Percentiles rank a stretch among this genome's conserved stretches.
phyloP scores from a whole-genome alignment of 2,797 vertebrate genomes.

The Enteromius thamalakanensis region DNA sequence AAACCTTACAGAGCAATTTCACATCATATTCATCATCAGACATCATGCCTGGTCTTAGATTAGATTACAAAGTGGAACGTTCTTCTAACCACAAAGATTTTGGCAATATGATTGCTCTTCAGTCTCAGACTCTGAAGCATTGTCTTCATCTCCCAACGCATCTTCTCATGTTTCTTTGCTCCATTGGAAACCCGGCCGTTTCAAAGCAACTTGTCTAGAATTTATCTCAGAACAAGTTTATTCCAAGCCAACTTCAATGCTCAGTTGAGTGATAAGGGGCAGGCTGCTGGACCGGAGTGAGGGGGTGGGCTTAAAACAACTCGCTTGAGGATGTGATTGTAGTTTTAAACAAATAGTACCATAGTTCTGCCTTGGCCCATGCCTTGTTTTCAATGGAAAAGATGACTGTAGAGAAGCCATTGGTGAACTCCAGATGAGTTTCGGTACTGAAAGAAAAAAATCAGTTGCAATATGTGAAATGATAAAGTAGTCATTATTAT shows the following conservation, averaged over 20 bases:
- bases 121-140: neutral
- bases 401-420: slow-evolving; percentile 55
- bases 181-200: slow-evolving; percentile 13
- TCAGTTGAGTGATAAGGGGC: slow-evolving; percentile 73
- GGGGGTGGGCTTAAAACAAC: slow-evolving; percentile 74
- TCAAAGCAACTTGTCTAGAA: slow-evolving; percentile 17
- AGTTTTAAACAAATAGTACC: slow-evolving; percentile 68
- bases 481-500: neutral
- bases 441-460: neutral
- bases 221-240: neutral
- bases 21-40: neutral
- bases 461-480: slow-evolving; percentile 52
- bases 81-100: slow-evolving; percentile 11
- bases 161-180: slow-evolving; percentile 35
- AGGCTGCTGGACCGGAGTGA: slow-evolving; percentile 64
- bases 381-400: slow-evolving; percentile 63
- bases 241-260: slow-evolving; percentile 65
- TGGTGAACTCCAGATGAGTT: neutral
- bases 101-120: neutral
- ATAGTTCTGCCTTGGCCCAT: slow-evolving; percentile 65
- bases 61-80: neutral
- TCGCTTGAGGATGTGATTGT: slow-evolving; percentile 62
- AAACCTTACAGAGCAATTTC: neutral
- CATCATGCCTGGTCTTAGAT: neutral
- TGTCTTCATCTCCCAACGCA: slow-evolving; percentile 2